phyloP scores from a whole-genome alignment of 92 coral and sea anemone genomes.

The Palythoa grandiflora region DNA sequence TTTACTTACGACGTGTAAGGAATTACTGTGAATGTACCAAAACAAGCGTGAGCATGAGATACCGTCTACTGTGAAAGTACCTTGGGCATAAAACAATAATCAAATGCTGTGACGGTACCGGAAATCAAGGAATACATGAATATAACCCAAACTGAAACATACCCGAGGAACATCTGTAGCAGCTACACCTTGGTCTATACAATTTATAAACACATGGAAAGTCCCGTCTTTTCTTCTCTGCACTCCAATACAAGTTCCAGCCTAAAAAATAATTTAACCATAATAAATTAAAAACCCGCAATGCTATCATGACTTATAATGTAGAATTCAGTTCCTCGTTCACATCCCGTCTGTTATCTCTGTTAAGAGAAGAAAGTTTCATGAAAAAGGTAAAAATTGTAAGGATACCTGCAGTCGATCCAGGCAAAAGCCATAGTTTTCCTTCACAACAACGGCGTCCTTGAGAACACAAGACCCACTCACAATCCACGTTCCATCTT shows the following conservation, averaged over 20 bases:
- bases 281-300: background rate
- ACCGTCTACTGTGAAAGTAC: background rate
- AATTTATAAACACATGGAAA: constrained; percentile 85
- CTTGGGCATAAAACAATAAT: background rate
- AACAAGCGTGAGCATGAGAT: background rate
- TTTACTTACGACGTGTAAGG: background rate
- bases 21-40: background rate
- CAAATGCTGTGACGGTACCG: background rate
- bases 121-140: background rate
- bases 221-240: constrained; percentile 91
- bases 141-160: constrained; percentile 4
- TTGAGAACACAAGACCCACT: constrained; percentile 88
- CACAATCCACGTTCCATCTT: constrained; percentile 90
- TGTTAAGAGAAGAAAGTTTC: background rate
- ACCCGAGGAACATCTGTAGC: constrained; percentile 92
- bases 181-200: constrained; percentile 94
- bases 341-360: background rate
- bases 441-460: constrained; percentile 87
- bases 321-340: background rate
- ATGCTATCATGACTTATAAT: too few species aligned
- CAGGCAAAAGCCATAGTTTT: constrained; percentile 86
- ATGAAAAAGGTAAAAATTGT: background rate
- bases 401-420: constrained; percentile 84
- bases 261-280: constrained; percentile 47
- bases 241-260: constrained; percentile 91